Base-by-base conservation (phyloP, 2,797 vertebrate species). In the Periparus ater region DNA sequence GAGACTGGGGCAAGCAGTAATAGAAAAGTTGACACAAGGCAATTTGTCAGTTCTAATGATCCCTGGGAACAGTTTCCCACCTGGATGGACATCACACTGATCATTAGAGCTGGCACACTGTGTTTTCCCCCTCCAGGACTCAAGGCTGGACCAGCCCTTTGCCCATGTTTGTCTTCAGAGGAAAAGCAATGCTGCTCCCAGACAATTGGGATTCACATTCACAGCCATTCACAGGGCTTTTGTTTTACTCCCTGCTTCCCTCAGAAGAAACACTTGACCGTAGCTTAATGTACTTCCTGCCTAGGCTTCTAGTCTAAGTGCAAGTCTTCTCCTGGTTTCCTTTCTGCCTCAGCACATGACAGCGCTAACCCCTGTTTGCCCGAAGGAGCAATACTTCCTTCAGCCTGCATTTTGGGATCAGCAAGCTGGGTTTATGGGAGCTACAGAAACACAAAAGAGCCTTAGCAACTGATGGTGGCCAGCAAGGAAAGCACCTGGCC, bases 371-470 rank as follows among this genome's bases (percentile, higher is more conserved):
- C 40, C 17, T 6, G 2, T 47, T 54, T 85, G 78, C 29, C 62
- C 30, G 9, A 60, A 76, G 79, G 10, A n/a, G 67, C 65, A 89
- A 20, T 22, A 60, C 11, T 55, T 77, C 60, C 65, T 60, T 78
- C 78, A 87, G 79, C 32, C 27, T 17, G 1, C 42, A 38, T 77
- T 93, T 72, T 45, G 57, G 17, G 30, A 60, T 67, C 91, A 84
- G 66, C 76, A 47, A 26, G 23, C 10, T 65, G 40, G 75, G 58
- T 44, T 95, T 54, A 36, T 1, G 27, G 91, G 67, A 91, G 65
- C 82, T 90, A 95, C 63, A 71, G 96, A 90, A 97, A 96, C 94
- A 96, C 6, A 50, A 90, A 55, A 85, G 62, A 86, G 40, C 89
- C 93, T 60, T 65, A 85, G 95, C 84, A 93, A 80, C 79, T 38